Conservation (phyloP, 2,888 invertebrate species). For the Torymus auratus region DNA sequence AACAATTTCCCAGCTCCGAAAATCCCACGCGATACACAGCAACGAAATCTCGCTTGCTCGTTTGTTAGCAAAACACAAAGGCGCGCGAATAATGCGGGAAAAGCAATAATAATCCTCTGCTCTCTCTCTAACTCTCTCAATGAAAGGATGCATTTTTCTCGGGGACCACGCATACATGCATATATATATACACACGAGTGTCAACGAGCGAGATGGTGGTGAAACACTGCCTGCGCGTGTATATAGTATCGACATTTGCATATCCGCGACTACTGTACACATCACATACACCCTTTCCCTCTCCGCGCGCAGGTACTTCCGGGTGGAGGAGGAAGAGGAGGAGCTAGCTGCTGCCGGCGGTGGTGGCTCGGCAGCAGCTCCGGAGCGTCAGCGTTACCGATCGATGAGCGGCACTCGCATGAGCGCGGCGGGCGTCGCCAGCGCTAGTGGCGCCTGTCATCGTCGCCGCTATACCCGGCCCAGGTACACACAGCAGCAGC, state of each 20-base stretch:
- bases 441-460: constrained; percentile 44
- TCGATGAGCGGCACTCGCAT: constrained; percentile 73
- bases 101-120: too few relatives aligned
- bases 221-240: background rate
- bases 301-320: constrained; percentile 49
- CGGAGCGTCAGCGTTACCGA: constrained; percentile 65
- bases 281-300: background rate
- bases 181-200: too few relatives aligned
- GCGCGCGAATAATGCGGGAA: too few relatives aligned
- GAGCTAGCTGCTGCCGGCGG: background rate
- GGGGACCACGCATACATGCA: too few relatives aligned
- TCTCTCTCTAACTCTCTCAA: too few relatives aligned
- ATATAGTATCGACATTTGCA: constrained; percentile 33
- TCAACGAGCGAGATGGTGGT: background rate
- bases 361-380: background rate
- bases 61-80: too few relatives aligned
- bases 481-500: background rate
- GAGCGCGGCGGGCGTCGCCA: constrained; percentile 65
- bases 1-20: too few relatives aligned
- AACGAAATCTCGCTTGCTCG: too few relatives aligned
- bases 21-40: too few relatives aligned
- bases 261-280: constrained; percentile 14
- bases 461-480: background rate
- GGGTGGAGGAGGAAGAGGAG: constrained; percentile 38
- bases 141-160: too few relatives aligned